These are phyloP conservation scores for Pelagia noctiluca DNA, from an alignment of 30 jellyfish, hydroid and myxozoan genomes.

Conservation along the genomic window DNA sequence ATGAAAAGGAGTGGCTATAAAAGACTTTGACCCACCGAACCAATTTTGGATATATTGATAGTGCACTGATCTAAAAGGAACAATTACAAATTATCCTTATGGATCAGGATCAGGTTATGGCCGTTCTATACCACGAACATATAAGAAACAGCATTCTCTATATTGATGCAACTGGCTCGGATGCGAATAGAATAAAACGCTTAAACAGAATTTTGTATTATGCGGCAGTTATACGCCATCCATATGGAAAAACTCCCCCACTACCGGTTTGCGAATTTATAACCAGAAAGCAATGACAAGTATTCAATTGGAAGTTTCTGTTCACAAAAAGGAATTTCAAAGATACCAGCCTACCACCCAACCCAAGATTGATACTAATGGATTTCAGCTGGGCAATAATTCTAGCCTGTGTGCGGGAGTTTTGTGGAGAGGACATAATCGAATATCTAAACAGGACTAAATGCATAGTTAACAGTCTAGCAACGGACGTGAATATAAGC, in stretches of 20 bases:
- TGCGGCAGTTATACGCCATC: slow-evolving; percentile 45
- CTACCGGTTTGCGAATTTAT: slow-evolving; percentile 37
- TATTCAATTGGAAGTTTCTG: no score
- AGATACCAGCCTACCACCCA: no score
- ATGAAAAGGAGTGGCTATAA: slow-evolving; percentile 22
- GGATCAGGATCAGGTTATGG: slow-evolving; percentile 14
- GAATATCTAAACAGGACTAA: no score
- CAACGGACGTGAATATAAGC: no score
- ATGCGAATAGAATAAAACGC: slow-evolving; percentile 7
- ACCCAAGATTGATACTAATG: no score
- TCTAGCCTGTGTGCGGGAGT: no score
- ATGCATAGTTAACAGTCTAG: no score
- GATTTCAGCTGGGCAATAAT: no score
- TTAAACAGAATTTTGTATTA: slow-evolving; percentile 25
- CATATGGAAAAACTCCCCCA: slow-evolving; percentile 49
- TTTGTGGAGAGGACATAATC: no score
- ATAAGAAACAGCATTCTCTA: slow-evolving; percentile 24
- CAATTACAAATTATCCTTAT: slow-evolving; percentile 4
- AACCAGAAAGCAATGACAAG: slow-evolving; percentile 38
- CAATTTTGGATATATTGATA: slow-evolving; percentile 54
- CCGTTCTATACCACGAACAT: slow-evolving; percentile 25
- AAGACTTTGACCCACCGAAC: not conserved
- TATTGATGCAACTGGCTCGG: slow-evolving; percentile 54
- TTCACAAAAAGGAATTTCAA: no score
- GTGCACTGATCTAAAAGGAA: slow-evolving; percentile 1